Evolutionary conservation across 2,797 vertebrate genomes (phyloP).

Genomic region (Knipowitschia caucasica): DNA sequence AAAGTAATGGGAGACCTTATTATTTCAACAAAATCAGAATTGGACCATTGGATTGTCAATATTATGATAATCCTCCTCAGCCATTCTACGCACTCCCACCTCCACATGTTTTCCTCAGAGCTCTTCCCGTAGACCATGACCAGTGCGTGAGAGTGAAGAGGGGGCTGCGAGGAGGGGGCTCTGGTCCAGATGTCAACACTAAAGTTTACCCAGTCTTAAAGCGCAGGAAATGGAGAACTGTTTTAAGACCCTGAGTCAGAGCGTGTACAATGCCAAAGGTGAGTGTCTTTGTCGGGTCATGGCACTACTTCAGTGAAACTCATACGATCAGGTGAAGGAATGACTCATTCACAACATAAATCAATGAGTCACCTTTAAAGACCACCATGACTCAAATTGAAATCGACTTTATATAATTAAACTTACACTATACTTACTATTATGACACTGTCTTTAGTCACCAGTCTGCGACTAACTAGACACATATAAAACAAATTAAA

Average conservation of each 20-base stretch:
- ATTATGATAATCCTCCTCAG: constrained; percentile 4
- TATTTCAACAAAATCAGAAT: neutral
- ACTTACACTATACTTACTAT: neutral
- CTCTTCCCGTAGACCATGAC: constrained; percentile 42
- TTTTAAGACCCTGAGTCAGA: constrained; percentile 47
- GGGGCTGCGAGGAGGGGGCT: constrained; percentile 15
- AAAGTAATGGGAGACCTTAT: neutral
- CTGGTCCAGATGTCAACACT: constrained; percentile 54
- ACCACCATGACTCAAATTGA: constrained; percentile 25
- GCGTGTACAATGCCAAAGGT: constrained; percentile 12
- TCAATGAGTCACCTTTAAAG: constrained; percentile 39
- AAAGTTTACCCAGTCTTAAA: constrained; percentile 26
- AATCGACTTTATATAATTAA: constrained; percentile 16
- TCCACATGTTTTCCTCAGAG: constrained; percentile 12
- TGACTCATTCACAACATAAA: constrained; percentile 38
- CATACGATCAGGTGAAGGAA: constrained; percentile 4
- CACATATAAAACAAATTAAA: no score
- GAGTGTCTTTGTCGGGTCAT: constrained; percentile 33
- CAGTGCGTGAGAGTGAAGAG: constrained; percentile 16
- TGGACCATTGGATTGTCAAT: neutral
- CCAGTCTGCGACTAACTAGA: neutral
- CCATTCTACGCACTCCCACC: constrained; percentile 10
- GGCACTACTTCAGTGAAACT: constrained; percentile 33
- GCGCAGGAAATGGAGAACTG: constrained; percentile 48
- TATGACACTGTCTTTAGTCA: constrained; percentile 7